Evolutionary conservation across 2,888 invertebrate genomes (phyloP).

Genomic region (Anticlea derivata): DNA sequence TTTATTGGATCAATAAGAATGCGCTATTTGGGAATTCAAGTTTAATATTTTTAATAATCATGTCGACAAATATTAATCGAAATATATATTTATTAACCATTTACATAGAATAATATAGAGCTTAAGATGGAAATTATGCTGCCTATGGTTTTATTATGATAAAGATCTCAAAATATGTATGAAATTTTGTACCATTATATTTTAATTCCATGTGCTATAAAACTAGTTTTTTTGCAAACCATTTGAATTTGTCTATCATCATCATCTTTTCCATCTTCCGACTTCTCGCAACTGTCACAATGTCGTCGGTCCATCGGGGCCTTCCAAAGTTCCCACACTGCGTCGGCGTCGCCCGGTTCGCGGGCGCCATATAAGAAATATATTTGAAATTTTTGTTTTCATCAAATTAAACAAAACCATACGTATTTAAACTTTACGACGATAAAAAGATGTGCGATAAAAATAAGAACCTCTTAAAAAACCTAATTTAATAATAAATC

Average conservation of each 20-base stretch:
- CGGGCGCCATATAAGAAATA: too few relatives aligned
- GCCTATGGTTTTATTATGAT: conserved; percentile 19
- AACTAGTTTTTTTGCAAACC: too few relatives aligned
- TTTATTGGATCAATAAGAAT: conserved; percentile 20
- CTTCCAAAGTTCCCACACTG: too few relatives aligned
- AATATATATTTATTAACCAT: conserved; percentile 30
- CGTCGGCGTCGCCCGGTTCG: too few relatives aligned
- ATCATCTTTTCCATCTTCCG: too few relatives aligned
- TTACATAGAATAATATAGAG: conserved; percentile 18
- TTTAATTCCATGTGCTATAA: neutral
- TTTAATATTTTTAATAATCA: conserved; percentile 25
- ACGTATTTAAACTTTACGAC: too few relatives aligned
- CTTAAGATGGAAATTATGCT: conserved; percentile 22
- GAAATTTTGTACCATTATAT: conserved; percentile 7
- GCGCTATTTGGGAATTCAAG: conserved; percentile 24
- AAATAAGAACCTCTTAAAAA: neutral
- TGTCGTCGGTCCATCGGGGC: too few relatives aligned
- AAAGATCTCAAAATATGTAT: conserved; percentile 16
- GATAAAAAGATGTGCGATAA: too few relatives aligned
- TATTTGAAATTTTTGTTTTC: too few relatives aligned
- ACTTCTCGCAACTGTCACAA: too few relatives aligned
- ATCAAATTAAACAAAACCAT: too few relatives aligned
- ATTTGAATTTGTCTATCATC: too few relatives aligned
- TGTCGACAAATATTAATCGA: conserved; percentile 30
- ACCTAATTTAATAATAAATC: conserved; percentile 28